phyloP scores from a whole-genome alignment of 37 sponge, comb jelly and placozoan genomes.

The Beroe ovata region DNA sequence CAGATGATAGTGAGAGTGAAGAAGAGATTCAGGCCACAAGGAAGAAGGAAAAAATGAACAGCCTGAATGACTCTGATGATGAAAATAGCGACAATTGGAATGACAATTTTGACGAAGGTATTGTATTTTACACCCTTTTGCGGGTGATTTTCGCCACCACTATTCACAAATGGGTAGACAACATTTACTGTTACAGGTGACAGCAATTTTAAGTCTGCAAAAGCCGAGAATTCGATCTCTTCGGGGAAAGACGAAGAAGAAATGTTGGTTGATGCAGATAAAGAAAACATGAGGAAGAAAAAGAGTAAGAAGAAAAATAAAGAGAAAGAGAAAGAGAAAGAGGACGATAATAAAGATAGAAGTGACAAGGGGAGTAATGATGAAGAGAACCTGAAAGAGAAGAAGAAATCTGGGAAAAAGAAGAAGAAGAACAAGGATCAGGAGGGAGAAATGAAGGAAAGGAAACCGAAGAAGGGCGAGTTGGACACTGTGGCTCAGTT shows the following conservation, averaged over 20 bases:
- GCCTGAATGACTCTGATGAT: not conserved
- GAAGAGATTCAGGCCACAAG: not conserved
- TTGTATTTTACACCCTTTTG: too few species aligned
- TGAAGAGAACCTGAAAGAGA: slow-evolving; percentile 7
- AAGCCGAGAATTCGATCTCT: too few species aligned
- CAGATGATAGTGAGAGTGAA: not conserved
- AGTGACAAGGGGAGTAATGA: not conserved
- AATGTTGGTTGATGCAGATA: too few species aligned
- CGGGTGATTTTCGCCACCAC: too few species aligned
- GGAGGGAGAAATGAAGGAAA: not conserved
- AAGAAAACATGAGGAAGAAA: slow-evolving; percentile 4
- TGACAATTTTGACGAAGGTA: too few species aligned
- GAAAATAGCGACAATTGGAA: too few species aligned
- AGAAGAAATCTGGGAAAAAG: not conserved
- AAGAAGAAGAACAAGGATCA: not conserved
- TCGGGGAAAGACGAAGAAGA: too few species aligned
- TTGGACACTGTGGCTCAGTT: slow-evolving; percentile 5
- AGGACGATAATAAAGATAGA: not conserved
- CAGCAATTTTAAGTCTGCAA: too few species aligned
- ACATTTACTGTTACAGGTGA: too few species aligned
- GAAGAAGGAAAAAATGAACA: not conserved
- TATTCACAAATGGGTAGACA: too few species aligned
- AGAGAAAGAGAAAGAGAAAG: not conserved
- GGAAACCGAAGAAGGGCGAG: not conserved
- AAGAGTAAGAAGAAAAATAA: slow-evolving; percentile 3